Base-by-base conservation (phyloP, 2,797 vertebrate genomes). In the Hapalemur alaotrensis region DNA sequence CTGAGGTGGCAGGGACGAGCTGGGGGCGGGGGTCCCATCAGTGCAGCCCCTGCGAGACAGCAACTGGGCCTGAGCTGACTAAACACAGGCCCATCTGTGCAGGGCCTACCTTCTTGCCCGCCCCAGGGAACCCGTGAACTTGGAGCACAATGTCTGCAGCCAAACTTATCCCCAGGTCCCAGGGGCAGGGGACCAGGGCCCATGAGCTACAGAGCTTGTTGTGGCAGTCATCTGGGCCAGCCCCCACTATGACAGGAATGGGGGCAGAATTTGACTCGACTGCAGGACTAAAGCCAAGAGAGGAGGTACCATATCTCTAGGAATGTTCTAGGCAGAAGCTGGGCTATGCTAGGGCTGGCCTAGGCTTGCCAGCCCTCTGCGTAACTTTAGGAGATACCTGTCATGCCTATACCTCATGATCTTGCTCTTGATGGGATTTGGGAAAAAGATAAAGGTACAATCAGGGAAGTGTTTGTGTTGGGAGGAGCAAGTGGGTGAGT, bases 261-360 rank as follows among this genome's bases (percentile, higher is more conserved):
- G 81, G 92, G 80, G 61, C 96, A 59, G 98, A 98, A 98, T 98
- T 97, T 98, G 98, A 98, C 95, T 7, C n/a, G 97, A 94, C 98
- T 98, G 97, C 97, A 48, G 20, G 13, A 61, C 25, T 14, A 9
- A 25, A 10, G 18, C 3, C 15, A 13, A 5, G 32, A 23, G 59
- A 7, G 28, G 14, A 0, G 2, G 8, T 13, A 18, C 2, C 8
- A 30, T 11, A 6, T n/a, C 30, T 50, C n/a, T 5, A 15, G 48
- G 30, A 95, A 61, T 41, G 35, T 1, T 12, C 46, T 35, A 50
- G 43, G 13, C 15, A 28, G 59, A 73, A 54, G 57, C 38, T 1
- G 15, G 70, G 59, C 41, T 52, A 23, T 2, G 1, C 41, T 43
- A 1, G 65, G 43, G 52, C 46, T 2, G 20, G 67, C 59, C 35